Evolutionary conservation across 2,113 vertebrate genomes (phyloP).

Genomic region (Engraulis encrasicolus): DNA sequence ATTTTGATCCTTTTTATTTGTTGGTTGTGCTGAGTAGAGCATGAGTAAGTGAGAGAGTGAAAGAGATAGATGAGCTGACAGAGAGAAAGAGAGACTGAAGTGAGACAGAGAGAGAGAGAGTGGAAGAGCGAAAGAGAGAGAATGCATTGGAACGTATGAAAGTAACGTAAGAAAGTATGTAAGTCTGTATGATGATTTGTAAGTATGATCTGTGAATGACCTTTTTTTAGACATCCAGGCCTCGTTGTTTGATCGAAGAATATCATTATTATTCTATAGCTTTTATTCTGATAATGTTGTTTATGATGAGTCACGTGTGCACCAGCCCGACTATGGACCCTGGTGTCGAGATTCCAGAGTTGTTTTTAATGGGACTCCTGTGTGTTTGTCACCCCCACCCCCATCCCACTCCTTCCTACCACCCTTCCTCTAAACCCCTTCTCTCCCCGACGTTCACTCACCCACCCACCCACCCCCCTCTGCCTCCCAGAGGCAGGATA

Average conservation of each 20-base stretch:
- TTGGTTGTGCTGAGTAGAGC: conserved; percentile 59
- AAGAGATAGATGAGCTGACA: not conserved
- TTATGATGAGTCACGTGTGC: conserved; percentile 11
- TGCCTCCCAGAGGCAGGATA: conserved; percentile 67
- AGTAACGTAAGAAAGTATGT: conserved; percentile 20
- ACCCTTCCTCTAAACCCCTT: too few relatives aligned
- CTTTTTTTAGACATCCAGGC: conserved; percentile 38
- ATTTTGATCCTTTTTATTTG: conserved; percentile 67
- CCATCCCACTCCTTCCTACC: too few relatives aligned
- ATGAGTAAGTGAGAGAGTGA: not conserved
- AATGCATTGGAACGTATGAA: not conserved
- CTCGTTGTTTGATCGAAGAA: conserved; percentile 10
- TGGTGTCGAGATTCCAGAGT: conserved; percentile 45
- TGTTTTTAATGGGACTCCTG: conserved; percentile 56
- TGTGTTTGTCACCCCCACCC: conserved; percentile 37
- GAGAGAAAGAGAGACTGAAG: not conserved
- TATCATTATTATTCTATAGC: not conserved
- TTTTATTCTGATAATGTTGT: not conserved
- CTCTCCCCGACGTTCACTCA: not conserved
- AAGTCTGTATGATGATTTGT: conserved; percentile 13
- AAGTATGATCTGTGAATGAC: conserved; percentile 21
- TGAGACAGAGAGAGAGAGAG: not conserved
- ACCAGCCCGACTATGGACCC: conserved; percentile 21
- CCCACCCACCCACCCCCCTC: conserved; percentile 51
- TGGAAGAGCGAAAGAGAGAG: not conserved